Base-by-base conservation (phyloP, 1,140 invertebrate species). In the Nomia melanderi region DNA sequence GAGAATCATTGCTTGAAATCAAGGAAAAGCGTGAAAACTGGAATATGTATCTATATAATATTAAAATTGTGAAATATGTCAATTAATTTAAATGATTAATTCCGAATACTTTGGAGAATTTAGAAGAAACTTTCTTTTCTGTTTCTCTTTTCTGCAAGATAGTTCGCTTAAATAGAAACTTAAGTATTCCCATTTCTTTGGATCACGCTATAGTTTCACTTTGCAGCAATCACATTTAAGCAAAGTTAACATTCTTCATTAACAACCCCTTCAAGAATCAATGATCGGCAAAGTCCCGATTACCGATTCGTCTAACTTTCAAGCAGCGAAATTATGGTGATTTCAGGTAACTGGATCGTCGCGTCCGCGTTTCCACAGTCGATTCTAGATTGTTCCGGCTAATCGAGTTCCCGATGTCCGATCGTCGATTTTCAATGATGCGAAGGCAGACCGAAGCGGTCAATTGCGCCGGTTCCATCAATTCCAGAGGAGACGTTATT, bases 401-500 rank as follows among this genome's bases (percentile, higher is more conserved):
- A 47, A 64, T 44, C 62, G 62, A 64, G 27, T 44, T 47, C 39
- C 17, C 25, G 60, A 27, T 29, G 25, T 27, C 39, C 64, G 23
- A 66, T 47, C 41, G 50, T 31, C 74, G 44, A 50, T 77, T 62
- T 65, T 65, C 41, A 47, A 71, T 74, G 70, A 56, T 6, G 39
- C 20, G 27, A 59, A 29, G 64, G 62, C 20, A 62, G 12, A 11
- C 23, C 14, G 53, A 81, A 82, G 50, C 33, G 75, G 74, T 81
- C 65, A 54, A 60, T 50, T 60, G 59, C 33, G 23, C 60, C 27
- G 53, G 39, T 44, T 76, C 31, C 36, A 44, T 63, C 59, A 59
- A 64, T 76, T 64, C 70, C 72, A 12, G 50, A 31, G n/a, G n/a
- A 50, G 33, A 29, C 53, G 59, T 76, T 80, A 80, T 81, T 81